phyloP scores from a whole-genome alignment of 2,888 invertebrate species.

The Dynastes grantii region DNA sequence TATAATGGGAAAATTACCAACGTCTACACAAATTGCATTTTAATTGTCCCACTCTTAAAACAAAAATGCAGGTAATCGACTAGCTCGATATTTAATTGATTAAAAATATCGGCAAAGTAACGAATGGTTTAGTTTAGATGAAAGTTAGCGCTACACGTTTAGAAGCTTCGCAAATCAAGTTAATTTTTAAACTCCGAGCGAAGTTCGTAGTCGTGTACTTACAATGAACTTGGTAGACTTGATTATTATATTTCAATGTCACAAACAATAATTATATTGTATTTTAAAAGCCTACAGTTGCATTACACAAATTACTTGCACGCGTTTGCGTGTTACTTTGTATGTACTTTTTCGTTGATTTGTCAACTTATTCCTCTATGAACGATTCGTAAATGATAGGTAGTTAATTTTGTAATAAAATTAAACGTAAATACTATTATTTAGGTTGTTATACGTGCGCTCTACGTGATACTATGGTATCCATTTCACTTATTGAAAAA shows the following conservation, averaged over 20 bases:
- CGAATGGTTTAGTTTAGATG: background rate
- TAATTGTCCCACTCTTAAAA: background rate
- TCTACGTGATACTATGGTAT: no score
- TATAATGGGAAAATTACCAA: constrained; percentile 9
- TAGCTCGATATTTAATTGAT: background rate
- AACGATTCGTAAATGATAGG: no score
- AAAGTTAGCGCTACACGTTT: no score
- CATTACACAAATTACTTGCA: constrained; percentile 23
- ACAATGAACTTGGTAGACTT: background rate
- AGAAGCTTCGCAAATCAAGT: background rate
- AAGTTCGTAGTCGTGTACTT: background rate
- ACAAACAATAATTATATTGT: constrained; percentile 8
- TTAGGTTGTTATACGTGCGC: no score
- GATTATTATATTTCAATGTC: constrained; percentile 30
- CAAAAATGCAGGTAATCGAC: constrained; percentile 14
- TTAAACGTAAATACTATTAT: no score
- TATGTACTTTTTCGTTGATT: background rate
- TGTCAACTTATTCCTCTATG: background rate
- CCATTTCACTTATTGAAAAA: no score
- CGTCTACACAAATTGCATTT: background rate
- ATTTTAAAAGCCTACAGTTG: background rate
- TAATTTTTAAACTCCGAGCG: background rate
- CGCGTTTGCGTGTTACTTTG: background rate
- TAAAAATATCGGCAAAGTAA: background rate
- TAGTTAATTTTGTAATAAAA: no score